Conservation (phyloP, 2,888 invertebrate species). For the Vandiemenella viatica region DNA sequence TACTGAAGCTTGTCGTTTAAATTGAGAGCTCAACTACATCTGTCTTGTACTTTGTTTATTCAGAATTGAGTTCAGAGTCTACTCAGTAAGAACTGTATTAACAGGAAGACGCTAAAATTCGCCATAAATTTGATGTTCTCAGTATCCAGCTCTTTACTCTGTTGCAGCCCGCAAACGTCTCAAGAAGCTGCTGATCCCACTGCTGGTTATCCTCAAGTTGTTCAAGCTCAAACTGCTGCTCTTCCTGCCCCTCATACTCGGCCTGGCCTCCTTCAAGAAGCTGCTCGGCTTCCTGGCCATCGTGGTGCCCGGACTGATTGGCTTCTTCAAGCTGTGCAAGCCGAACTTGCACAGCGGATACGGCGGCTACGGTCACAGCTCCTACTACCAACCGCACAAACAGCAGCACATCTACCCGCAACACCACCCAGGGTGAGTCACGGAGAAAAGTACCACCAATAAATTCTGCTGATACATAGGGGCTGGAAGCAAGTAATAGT, state of each 20-base stretch:
- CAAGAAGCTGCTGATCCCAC: conserved; percentile 68
- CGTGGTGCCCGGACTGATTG: conserved; percentile 64
- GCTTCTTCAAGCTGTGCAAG: conserved; percentile 72
- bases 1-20: too few relatives aligned
- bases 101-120: too few relatives aligned
- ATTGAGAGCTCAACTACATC: too few relatives aligned
- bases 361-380: conserved; percentile 29
- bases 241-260: conserved; percentile 68
- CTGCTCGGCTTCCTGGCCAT: conserved; percentile 66
- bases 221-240: conserved; percentile 70
- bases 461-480: too few relatives aligned
- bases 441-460: too few relatives aligned
- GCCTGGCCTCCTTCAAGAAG: conserved; percentile 72
- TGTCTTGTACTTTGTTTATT: too few relatives aligned
- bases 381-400: conserved; percentile 39
- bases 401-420: conserved; percentile 32
- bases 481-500: too few relatives aligned
- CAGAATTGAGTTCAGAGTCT: too few relatives aligned
- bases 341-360: conserved; percentile 45
- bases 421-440: not conserved
- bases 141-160: too few relatives aligned
- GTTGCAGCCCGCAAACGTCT: conserved; percentile 59
- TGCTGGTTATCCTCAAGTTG: conserved; percentile 63
- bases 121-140: too few relatives aligned
- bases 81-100: too few relatives aligned